Conservation (phyloP, 2,797 vertebrate genomes). For the Pseudochaenichthys georgianus region DNA sequence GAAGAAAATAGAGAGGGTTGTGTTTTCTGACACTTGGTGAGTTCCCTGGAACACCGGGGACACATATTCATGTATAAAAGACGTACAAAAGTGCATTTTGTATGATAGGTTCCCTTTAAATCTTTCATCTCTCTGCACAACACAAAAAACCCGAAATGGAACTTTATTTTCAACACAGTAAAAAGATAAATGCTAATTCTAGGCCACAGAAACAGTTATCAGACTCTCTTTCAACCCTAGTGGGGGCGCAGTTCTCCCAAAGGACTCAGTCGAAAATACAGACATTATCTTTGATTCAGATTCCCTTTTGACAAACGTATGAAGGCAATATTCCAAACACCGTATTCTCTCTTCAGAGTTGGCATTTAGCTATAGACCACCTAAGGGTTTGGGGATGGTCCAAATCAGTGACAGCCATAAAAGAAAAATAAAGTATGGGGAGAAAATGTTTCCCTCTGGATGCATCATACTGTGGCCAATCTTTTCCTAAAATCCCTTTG, state of each 20-base stretch:
- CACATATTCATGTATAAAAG: no score
- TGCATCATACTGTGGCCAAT: neutral
- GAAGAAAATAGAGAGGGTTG: no score
- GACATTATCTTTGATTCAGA: conserved; percentile 45
- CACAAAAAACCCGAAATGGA: conserved; percentile 2
- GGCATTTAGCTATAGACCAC: conserved; percentile 32
- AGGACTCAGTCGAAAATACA: conserved; percentile 42
- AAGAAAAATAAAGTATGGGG: neutral
- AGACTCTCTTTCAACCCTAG: conserved; percentile 48
- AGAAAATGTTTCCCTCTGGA: neutral
- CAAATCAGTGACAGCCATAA: conserved; percentile 15
- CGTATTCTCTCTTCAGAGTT: conserved; percentile 35
- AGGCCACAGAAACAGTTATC: conserved; percentile 42
- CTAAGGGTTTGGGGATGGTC: conserved; percentile 14
- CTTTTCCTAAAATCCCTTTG: neutral
- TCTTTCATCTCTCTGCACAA: conserved; percentile 20
- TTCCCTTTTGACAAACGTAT: conserved; percentile 43
- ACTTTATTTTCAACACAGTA: conserved; percentile 37
- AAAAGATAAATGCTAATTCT: conserved; percentile 58
- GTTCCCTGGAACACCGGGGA: no score
- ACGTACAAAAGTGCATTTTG: no score
- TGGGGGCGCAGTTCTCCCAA: conserved; percentile 40
- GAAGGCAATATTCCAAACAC: conserved; percentile 37
- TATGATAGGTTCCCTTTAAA: neutral
- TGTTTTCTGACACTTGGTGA: no score